Base-by-base conservation (phyloP, 2,113 vertebrate genomes). In the Patagioenas fasciata region DNA sequence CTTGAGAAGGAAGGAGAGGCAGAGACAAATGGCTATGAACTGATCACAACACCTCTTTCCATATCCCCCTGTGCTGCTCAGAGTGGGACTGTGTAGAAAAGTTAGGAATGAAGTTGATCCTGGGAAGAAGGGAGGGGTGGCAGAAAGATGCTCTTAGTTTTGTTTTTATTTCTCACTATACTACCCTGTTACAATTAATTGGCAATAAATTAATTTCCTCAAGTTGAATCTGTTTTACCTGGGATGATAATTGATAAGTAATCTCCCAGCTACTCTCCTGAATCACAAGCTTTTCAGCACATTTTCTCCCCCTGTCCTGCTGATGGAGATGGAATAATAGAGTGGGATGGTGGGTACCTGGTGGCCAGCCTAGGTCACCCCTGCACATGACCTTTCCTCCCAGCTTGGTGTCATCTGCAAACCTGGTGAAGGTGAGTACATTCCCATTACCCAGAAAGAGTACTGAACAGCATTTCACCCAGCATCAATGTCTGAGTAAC, bases 251-350 rank as follows among this genome's bases (percentile, higher is more conserved):
- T 26, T 57, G 25, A 5, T 42, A 83, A 42, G 5, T 40, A 62
- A 50, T 56, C 13, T 90, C 48, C 17, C 54, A 83, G 48, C 13
- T 70, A 40, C 71, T 48, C 40, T 11, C 20, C 14, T 26, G 20
- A 70, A 54, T 50, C 24, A 34, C 2, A 2, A 64, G 6, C 3
- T 62, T 47, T n/a, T n/a, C 1, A 2, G 53, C 1, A 2, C 40
- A 48, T n/a, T 89, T 61, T 75, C 24, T 54, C 10, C 40, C 17
- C 8, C 10, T 38, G 1, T 57, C 25, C 17, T 42, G 34, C 50
- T 64, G 50, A 48, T 50, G 34, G 21, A 71, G 31, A 17, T 50
- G 11, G 32, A 70, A 38, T 24, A 29, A 40, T 20, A 54, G 7
- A n/a, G 15, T 71, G 48, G 19, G 25, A 18, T 36, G 21, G 12